Base-by-base conservation (phyloP, 2,888 invertebrate species). In the Cybosia mesomella region DNA sequence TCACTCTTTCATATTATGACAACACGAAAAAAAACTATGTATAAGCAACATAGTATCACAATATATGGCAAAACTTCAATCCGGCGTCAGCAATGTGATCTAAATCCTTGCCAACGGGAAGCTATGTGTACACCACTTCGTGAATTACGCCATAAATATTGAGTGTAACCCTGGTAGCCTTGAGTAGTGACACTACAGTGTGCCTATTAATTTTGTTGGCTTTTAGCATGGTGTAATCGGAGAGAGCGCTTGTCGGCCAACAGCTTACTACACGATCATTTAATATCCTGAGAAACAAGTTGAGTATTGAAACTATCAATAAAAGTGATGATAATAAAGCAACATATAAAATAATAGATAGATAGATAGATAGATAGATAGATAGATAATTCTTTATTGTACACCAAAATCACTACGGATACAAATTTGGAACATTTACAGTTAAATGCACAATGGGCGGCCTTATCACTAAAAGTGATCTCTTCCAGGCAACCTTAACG, bases 161-260 rank as follows among this genome's bases (percentile, higher is more conserved):
- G 34, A 28, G 32, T 15, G 11, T 55, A 21, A 54, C 32, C 9
- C 55, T 58, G n/a, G 58, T 43, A 21, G 18, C 58, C 24, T 58
- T 39, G 58, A 64, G 28, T 22, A 64, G 58, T 53, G 21, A 28
- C 9, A 39, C 57, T 57, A 24, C 57, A 57, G 43, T 54, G 57
- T 18, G 10, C 59, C 71, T 63, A 71, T 77, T 69, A 66, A 79
- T 77, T 77, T 74, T 61, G 61, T 58, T 64, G 28, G 77, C 77
- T 73, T 73, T 76, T 79, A 73, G 67, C 67, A 70, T 76, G n/a
- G n/a, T n/a, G 68, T 77, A 79, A 79, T 77, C 73, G 57, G 49
- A 32, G 62, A 67, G 66, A 73, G 66, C 68, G 74, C 68, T 36
- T 53, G 49, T 24, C 57, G 28, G 55, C 49, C 49, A 49, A 49